Evolutionary conservation across 2,113 vertebrate genomes (phyloP).

Genomic region (Sander lucioperca): DNA sequence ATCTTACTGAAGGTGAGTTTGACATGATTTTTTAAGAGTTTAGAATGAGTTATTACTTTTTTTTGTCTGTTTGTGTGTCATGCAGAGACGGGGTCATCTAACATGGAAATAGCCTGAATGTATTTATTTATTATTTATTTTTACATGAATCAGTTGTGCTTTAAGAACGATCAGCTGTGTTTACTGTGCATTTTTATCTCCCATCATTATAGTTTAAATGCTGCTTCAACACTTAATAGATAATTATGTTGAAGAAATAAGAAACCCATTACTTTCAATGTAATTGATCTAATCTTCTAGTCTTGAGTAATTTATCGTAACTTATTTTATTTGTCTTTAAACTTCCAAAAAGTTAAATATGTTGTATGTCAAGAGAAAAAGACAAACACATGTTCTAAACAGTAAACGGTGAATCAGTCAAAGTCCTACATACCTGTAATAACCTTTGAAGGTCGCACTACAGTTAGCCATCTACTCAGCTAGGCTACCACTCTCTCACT

Average conservation of each 20-base stretch:
- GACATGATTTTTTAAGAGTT: background rate
- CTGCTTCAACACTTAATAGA: background rate
- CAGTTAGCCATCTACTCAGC: background rate
- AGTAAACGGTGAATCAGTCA: background rate
- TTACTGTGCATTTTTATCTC: background rate
- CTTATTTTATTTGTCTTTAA: background rate
- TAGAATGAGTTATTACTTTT: background rate
- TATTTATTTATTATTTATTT: background rate
- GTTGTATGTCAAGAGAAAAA: background rate
- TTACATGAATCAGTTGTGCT: background rate
- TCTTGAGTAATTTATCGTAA: too few relatives aligned
- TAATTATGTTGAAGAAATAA: background rate
- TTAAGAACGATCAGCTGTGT: background rate
- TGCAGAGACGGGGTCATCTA: background rate
- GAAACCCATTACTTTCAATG: too few relatives aligned
- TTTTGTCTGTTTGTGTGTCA: background rate
- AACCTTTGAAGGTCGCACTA: background rate
- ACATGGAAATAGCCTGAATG: background rate
- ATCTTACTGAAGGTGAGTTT: constrained; percentile 91
- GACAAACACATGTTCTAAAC: background rate
- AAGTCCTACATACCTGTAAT: background rate
- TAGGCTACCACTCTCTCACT: background rate
- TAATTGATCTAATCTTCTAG: too few relatives aligned
- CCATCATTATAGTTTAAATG: background rate
- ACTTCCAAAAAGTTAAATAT: background rate